Percentiles rank a stretch among this genome's conserved stretches.
Evolutionary conservation across 30 jellyfish, hydroid and myxozoan species (phyloP).

Genomic region (Chrysaora quinquecirrha): DNA sequence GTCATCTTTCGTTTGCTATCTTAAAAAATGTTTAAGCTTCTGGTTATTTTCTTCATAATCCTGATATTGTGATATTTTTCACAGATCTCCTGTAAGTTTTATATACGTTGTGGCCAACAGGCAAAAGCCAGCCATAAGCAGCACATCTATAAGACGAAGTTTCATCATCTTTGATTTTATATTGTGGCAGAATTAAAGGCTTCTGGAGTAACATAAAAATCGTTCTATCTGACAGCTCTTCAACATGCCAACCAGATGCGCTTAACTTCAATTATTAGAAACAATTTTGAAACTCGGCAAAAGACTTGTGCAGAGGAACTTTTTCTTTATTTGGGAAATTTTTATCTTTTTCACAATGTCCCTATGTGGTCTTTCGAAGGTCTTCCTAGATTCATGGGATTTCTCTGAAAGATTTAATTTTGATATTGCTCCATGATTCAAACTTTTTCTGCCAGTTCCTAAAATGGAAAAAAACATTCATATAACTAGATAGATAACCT

Average conservation of each 20-base stretch:
- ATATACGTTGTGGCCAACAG: conserved; percentile 19
- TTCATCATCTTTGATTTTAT: conserved; percentile 28
- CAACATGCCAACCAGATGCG: conserved; percentile 8
- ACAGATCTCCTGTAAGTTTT: conserved; percentile 4
- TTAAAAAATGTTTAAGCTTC: no score
- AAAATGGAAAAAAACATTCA: no score
- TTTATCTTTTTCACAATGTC: neutral
- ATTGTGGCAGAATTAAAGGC: conserved; percentile 1
- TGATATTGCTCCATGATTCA: neutral
- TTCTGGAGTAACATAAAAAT: neutral
- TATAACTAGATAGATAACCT: no score
- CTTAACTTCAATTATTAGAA: neutral
- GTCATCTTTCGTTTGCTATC: no score
- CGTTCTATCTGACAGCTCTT: neutral
- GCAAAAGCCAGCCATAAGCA: conserved; percentile 34
- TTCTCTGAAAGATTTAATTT: neutral
- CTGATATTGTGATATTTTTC: conserved; percentile 25
- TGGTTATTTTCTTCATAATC: no score
- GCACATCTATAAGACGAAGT: conserved; percentile 28
- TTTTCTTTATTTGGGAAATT: neutral
- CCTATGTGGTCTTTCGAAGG: neutral
- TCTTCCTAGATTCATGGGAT: neutral
- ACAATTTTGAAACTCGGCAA: neutral
- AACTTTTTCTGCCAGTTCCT: conserved; percentile 5
- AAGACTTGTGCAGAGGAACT: neutral